Conservation (phyloP, 2,797 vertebrate genomes). For the Sebastes minor region DNA sequence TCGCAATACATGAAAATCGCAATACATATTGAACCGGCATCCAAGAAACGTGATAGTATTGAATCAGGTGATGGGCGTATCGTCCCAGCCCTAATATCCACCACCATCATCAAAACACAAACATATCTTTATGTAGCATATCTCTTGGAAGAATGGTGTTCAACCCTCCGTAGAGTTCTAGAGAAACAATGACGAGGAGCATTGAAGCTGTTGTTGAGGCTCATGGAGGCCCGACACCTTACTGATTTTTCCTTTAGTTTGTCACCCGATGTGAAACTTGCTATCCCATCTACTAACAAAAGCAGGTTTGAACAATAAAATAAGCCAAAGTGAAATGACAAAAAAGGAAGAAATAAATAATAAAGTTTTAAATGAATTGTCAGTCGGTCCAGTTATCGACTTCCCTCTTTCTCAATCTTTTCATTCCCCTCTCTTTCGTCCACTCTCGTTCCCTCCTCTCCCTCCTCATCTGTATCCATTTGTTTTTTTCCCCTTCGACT, state of each 20-base stretch:
- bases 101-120: neutral
- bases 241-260: neutral
- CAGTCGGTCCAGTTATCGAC: too few species aligned
- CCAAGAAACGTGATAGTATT: too few species aligned
- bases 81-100: too few species aligned
- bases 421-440: neutral
- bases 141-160: neutral
- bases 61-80: too few species aligned
- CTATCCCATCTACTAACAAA: neutral
- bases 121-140: neutral
- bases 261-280: neutral
- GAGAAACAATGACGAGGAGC: neutral
- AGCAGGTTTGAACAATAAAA: neutral
- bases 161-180: neutral
- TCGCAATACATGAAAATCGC: too few species aligned
- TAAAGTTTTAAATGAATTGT: neutral
- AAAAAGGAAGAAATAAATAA: neutral
- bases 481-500: neutral
- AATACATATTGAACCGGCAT: too few species aligned
- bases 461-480: neutral
- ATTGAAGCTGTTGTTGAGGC: neutral
- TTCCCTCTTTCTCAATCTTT: neutral
- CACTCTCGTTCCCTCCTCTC: neutral
- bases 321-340: neutral
- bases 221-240: neutral